Conservation (phyloP, 2,888 invertebrate genomes). For the Platycnemis pennipes region DNA sequence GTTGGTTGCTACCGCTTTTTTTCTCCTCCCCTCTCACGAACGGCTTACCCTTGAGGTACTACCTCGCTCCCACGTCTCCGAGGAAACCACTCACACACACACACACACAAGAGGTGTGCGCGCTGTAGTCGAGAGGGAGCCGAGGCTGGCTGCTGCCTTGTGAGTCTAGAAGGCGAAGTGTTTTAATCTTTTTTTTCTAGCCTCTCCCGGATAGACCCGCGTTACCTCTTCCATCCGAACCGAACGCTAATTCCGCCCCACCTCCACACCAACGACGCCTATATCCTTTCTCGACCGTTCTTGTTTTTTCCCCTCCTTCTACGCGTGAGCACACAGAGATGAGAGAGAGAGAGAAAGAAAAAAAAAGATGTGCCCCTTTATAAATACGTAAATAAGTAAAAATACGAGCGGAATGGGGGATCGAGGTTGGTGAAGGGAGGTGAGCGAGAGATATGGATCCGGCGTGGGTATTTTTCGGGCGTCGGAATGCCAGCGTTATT, state of each 20-base stretch:
- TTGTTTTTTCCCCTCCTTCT: neutral
- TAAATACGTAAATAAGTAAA: neutral
- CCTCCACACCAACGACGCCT: neutral
- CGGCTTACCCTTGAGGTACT: conserved; percentile 37
- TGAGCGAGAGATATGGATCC: conserved; percentile 46
- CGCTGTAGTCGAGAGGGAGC: neutral
- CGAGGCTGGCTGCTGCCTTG: neutral
- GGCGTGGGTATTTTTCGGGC: conserved; percentile 30
- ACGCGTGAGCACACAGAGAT: neutral
- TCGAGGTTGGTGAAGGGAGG: conserved; percentile 10
- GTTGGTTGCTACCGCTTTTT: conserved; percentile 44
- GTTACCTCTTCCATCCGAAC: neutral
- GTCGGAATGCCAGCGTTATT: conserved; percentile 1
- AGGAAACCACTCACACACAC: neutral
- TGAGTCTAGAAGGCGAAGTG: neutral
- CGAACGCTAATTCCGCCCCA: neutral
- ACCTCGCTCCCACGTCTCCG: conserved; percentile 9
- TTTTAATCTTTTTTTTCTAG: no score
- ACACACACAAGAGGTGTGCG: neutral
- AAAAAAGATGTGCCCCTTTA: neutral
- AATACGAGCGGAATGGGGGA: neutral
- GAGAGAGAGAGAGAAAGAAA: conserved; percentile 13
- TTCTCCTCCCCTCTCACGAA: neutral
- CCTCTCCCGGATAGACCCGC: no score
- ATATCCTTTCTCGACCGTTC: neutral